Conservation (phyloP, 1,140 invertebrate species). For the Propsilocerus akamusi region DNA sequence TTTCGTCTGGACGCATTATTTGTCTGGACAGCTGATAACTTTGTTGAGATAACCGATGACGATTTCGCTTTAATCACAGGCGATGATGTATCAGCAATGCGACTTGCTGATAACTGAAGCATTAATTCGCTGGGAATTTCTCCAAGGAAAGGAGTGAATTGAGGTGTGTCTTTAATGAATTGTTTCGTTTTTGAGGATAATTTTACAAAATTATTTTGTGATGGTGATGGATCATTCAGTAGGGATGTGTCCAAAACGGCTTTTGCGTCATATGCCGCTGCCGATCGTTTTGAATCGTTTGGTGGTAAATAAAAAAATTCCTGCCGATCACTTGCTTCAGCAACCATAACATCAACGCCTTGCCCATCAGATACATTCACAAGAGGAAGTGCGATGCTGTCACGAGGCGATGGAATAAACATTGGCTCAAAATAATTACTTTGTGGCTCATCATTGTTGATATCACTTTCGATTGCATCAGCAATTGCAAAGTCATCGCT, state of each 20-base stretch:
- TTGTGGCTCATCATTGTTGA: conserved; percentile 22
- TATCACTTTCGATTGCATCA: conserved; percentile 25
- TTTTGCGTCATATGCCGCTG: conserved; percentile 54
- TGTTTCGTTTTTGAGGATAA: conserved; percentile 34
- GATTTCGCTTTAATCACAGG: neutral
- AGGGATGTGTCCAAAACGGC: conserved; percentile 40
- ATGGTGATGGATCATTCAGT: conserved; percentile 30
- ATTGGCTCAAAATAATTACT: conserved; percentile 48
- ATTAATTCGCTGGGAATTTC: conserved; percentile 32
- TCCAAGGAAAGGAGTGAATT: conserved; percentile 48
- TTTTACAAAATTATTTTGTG: conserved; percentile 22
- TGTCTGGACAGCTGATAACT: neutral
- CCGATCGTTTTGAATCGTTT: conserved; percentile 28
- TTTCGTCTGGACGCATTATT: neutral
- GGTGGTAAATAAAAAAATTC: conserved; percentile 50
- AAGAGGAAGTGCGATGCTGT: conserved; percentile 28
- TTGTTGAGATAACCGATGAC: neutral
- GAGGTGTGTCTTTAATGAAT: conserved; percentile 38
- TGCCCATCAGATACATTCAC: conserved; percentile 22
- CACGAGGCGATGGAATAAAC: conserved; percentile 48
- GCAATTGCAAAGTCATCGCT: conserved; percentile 28
- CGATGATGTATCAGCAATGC: neutral
- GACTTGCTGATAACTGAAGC: conserved; percentile 10
- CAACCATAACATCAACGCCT: conserved; percentile 30
- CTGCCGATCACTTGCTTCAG: conserved; percentile 46